Evolutionary conservation across 2,797 vertebrate species (phyloP), one percentile per base, ranked within the genome.

Genomic region (Spinus olivaceus): DNA sequence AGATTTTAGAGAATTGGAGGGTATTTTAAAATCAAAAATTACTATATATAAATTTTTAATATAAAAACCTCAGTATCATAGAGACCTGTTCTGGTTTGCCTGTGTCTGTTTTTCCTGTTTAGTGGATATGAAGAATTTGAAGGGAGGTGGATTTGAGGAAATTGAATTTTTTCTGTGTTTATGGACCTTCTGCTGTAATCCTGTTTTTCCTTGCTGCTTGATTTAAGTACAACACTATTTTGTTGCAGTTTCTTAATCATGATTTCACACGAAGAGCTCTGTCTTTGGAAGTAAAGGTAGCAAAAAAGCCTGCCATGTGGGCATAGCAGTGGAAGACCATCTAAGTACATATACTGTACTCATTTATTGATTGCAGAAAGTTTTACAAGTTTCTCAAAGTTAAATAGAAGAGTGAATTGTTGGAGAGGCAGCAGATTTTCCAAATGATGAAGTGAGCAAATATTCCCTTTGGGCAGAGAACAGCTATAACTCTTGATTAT

Each of bases 401-500:
- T 92, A 97, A 97, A 94, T 54, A 95, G 92, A 96, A 95, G 94
- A 96, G 90, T 92, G 85, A 94, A 90, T 95, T 96, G 93, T 95
- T 97, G 2, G 8, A 95, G 95, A 95, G 92, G 95, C 95, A 96
- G 95, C 95, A 94, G 95, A 96, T 97, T 97, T 97, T 97, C 96
- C 93, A 97, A 97, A 97, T 97, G 95, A 97, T 97, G 86, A 96
- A 97, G 94, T 97, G 96, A 95, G 94, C 92, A 97, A 97, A 96
- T 95, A 96, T 85, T 96, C 94, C 96, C 94, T 95, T 96, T 96
- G 96, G 95, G 93, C 89, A 95, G 92, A 87, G 92, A 92, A 74
- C 88, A 93, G 95, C 96, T 95, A 97, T 97, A 97, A 97, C 87
- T 96, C 96, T 96, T 97, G 96, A 97, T 97, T 97, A 97, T 97